Evolutionary conservation across 1,140 invertebrate species (phyloP), one percentile per base, ranked within the genome.

Genomic region (Habropoda laboriosa): DNA sequence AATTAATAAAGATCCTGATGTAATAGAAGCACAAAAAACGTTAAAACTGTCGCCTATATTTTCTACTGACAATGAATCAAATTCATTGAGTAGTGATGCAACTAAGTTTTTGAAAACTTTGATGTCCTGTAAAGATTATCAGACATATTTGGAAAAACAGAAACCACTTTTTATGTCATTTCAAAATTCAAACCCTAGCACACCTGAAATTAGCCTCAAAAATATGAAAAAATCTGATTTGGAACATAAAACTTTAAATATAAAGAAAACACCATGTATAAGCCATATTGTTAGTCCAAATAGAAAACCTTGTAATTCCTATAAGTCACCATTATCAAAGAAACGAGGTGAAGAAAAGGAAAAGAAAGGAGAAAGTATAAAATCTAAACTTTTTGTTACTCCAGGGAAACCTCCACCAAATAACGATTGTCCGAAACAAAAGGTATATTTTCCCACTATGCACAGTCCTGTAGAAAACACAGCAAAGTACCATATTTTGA

Each of bases 41-140:
- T 42, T 72, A 12, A 57, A 51, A 27, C 60, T 71, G 0, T 77
- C 80, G 3, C 51, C 70, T 6, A 70, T 81, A 67, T 74, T 78
- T 8, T 53, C 68, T 24, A 40, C 6, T 18, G 3, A 45, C 2
- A 38, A 47, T 49, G 61, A 87, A 40, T 55, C 55, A 12, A 60
- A 79, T 32, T 30, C 51, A 18, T 57, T 82, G 10, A 73, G 55
- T 30, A 60, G 55, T 6, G 74, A 79, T 1, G 84, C 87, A 18
- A 57, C 32, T 18, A 77, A 85, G 27, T 90, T 89, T 40, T 38
- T 89, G 12, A 74, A 85, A 55, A 89, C 88, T 8, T 38, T 90
- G 4, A 81, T 74, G 13, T 78, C 83, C n/a, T 83, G 87, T 10
- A 73, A 86, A 42, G 75, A 85, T 1, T 90, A 90, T 58, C 70